Evolutionary conservation across 2,113 vertebrate species (phyloP).

Genomic region (Dicrurus megarhynchus): DNA sequence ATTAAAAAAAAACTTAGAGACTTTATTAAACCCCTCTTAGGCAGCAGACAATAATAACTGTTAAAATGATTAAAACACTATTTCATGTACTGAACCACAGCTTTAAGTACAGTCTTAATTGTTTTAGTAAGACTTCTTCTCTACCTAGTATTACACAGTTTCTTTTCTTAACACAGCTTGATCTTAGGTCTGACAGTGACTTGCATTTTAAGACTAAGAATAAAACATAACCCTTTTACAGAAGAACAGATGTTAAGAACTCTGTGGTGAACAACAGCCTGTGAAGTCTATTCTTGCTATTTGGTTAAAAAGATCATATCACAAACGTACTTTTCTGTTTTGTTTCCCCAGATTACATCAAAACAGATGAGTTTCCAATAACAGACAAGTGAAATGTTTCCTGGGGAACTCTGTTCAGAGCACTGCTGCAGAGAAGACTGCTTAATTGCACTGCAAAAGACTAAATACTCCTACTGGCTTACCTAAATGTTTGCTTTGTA

Average conservation of each 20-base stretch:
- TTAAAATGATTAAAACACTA: neutral
- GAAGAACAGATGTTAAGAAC: neutral
- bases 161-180: neutral
- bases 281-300: neutral
- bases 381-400: neutral
- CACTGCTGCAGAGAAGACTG: neutral
- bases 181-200: neutral
- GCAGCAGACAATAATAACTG: neutral
- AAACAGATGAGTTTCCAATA: neutral
- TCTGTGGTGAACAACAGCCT: neutral
- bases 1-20: neutral
- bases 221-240: neutral
- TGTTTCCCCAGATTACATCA: neutral
- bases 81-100: neutral
- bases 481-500: neutral
- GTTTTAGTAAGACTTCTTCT: neutral
- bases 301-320: neutral
- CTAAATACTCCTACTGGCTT: neutral
- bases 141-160: neutral
- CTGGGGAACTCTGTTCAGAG: neutral
- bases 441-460: neutral
- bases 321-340: neutral
- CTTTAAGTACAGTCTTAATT: neutral
- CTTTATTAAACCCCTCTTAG: neutral
- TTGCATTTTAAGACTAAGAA: neutral